A percentile compares a stretch with the other conserved stretches of the same genome.
These are phyloP conservation scores for Gymnobelideus leadbeateri DNA, from an alignment of 2,113 vertebrate genomes.

Conservation along the genomic window DNA sequence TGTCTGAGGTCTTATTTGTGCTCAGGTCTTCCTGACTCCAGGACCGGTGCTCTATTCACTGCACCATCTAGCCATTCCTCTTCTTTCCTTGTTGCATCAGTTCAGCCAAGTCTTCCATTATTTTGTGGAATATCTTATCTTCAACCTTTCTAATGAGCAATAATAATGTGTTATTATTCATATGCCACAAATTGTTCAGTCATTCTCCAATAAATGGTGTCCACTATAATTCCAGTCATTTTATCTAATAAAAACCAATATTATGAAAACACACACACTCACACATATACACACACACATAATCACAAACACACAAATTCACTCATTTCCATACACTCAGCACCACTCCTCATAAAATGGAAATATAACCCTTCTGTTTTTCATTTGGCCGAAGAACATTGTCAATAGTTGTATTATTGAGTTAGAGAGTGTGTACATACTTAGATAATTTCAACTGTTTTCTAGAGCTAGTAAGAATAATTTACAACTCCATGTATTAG, in stretches of 20 bases:
- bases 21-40: too few species aligned
- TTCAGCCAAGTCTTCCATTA: background rate
- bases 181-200: background rate
- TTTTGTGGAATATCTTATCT: background rate
- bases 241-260: background rate
- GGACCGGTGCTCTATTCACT: too few species aligned
- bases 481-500: background rate
- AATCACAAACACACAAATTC: background rate
- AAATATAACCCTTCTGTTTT: background rate
- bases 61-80: too few species aligned
- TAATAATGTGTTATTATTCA: background rate
- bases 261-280: background rate
- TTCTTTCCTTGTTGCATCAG: background rate
- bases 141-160: background rate
- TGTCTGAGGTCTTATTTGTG: too few species aligned
- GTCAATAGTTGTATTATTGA: background rate
- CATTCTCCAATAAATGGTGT: background rate
- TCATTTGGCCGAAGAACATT: background rate
- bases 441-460: background rate
- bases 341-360: background rate
- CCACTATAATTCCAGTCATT: background rate
- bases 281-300: background rate
- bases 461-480: background rate
- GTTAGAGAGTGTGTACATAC: background rate
- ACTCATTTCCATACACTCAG: background rate